A percentile compares a stretch with the other conserved stretches of the same genome.
Evolutionary conservation across 92 coral and sea anemone species (phyloP).

Genomic region (Phymanthus crucifer): DNA sequence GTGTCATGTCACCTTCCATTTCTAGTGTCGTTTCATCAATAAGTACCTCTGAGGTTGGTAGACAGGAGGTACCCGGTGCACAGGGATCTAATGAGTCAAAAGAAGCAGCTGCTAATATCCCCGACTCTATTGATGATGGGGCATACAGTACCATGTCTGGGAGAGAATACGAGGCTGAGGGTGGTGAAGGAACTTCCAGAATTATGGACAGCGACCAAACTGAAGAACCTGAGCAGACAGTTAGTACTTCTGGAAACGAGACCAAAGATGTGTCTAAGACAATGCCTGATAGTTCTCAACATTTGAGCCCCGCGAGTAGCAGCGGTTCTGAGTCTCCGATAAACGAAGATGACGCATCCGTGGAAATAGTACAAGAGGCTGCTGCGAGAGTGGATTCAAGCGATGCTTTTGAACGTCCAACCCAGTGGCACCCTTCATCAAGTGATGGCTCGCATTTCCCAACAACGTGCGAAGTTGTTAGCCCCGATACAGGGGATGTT

Average conservation of each 20-base stretch:
- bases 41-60: constrained; percentile 11
- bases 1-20: constrained; percentile 26
- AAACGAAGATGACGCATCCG: not conserved
- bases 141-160: not conserved
- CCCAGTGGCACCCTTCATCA: constrained; percentile 13
- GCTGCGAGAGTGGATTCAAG: constrained; percentile 26
- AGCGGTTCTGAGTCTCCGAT: not conserved
- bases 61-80: not conserved
- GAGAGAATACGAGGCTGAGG: not conserved
- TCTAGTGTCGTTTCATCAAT: constrained; percentile 24
- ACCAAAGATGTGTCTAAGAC: not conserved
- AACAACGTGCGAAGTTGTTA: not conserved
- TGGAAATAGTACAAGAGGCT: not conserved
- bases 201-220: not conserved
- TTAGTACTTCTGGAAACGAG: not conserved
- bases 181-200: not conserved
- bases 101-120: constrained; percentile 23
- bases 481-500: constrained; percentile 5
- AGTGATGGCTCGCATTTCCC: constrained; percentile 3
- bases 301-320: not conserved
- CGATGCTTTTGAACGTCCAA: not conserved
- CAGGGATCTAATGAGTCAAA: constrained; percentile 19
- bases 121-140: not conserved
- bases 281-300: constrained; percentile 28
- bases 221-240: not conserved